These are phyloP conservation scores for Pseudanteris insignis DNA, from an alignment of 2,888 invertebrate genomes.

Conservation along the genomic window DNA sequence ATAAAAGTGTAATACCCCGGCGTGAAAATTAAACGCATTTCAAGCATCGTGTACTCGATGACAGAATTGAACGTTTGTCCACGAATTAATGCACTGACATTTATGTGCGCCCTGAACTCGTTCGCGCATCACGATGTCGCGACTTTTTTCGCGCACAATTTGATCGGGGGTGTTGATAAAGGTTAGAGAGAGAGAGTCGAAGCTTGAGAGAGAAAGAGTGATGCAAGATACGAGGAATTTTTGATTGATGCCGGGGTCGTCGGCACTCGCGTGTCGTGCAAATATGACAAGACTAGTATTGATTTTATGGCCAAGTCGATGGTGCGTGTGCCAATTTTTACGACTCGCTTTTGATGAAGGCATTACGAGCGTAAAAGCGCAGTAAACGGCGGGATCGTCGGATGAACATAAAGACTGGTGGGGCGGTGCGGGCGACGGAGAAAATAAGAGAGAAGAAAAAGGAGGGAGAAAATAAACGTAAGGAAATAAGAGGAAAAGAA, in stretches of 20 bases:
- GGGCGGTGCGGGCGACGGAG: no score
- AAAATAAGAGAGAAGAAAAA: no score
- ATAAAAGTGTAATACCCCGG: no score
- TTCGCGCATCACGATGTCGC: no score
- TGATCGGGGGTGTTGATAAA: no score
- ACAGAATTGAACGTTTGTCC: no score
- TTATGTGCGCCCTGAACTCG: no score
- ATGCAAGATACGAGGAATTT: not conserved
- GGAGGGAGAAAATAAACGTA: not conserved
- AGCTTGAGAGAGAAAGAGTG: not conserved
- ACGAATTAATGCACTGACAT: no score
- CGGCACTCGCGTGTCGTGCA: constrained; percentile 1
- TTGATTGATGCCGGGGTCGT: constrained; percentile 13
- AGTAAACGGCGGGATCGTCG: constrained; percentile 10
- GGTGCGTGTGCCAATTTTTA: constrained; percentile 35
- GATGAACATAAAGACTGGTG: constrained; percentile 28
- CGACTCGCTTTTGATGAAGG: constrained; percentile 21
- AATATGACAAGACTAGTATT: constrained; percentile 22
- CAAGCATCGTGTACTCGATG: no score
- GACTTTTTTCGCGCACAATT: no score
- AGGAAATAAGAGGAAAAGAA: not conserved
- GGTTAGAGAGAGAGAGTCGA: no score
- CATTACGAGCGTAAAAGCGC: constrained; percentile 13
- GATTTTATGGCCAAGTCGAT: constrained; percentile 27
- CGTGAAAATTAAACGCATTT: no score